A percentile compares a stretch with the other conserved stretches of the same genome.
Conservation (phyloP, 2,797 vertebrate species). For the Cuculus canorus region DNA sequence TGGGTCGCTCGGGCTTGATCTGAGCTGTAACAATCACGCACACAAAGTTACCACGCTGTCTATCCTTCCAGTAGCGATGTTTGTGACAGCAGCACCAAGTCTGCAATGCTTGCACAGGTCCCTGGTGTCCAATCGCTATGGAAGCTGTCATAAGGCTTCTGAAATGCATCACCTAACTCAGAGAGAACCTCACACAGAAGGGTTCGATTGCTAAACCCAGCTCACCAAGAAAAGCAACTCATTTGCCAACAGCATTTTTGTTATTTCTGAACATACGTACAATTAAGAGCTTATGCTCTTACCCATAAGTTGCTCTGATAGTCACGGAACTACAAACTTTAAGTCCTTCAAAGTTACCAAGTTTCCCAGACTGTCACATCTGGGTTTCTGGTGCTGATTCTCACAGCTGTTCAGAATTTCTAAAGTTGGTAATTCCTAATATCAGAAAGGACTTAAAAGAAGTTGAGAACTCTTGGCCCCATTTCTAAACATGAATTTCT, state of each 20-base stretch:
- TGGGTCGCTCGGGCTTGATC: neutral
- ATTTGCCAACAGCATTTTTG: neutral
- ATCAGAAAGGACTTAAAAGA: neutral
- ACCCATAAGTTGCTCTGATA: neutral
- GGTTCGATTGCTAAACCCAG: neutral
- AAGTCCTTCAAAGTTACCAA: neutral
- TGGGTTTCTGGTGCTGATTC: neutral
- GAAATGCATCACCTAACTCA: neutral
- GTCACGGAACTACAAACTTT: neutral
- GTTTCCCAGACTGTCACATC: neutral
- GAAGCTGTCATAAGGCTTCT: neutral
- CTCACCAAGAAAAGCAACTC: neutral
- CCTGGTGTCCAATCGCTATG: neutral
- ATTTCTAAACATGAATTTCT: neutral
- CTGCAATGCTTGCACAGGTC: neutral
- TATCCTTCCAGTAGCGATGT: neutral
- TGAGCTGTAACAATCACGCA: neutral
- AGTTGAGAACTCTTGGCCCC: neutral
- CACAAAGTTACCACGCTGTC: rapidly evolving
- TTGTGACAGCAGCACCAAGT: neutral
- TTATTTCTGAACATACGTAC: neutral
- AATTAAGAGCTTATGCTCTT: neutral
- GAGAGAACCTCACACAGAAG: neutral
- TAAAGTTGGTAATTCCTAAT: neutral
- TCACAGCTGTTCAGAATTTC: neutral